These are phyloP conservation scores for Euplagia quadripunctaria DNA, from an alignment of 2,888 invertebrate genomes.

Conservation along the genomic window DNA sequence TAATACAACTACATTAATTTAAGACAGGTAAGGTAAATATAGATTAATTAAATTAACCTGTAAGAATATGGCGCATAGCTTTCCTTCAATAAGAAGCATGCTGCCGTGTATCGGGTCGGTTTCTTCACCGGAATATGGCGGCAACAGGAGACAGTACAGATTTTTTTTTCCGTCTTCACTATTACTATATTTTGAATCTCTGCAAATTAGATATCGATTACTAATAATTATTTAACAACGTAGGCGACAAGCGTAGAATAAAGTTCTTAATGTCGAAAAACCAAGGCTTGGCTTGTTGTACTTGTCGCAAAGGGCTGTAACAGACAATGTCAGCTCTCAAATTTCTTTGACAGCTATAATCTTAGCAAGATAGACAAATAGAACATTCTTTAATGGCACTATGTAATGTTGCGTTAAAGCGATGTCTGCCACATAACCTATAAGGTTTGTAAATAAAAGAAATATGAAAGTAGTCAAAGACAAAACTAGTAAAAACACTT, in stretches of 20 bases:
- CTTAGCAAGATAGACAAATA: not conserved
- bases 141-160: slow-evolving; percentile 74
- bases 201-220: slow-evolving; percentile 46
- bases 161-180: slow-evolving; percentile 62
- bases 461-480: not conserved
- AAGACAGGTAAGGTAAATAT: no score
- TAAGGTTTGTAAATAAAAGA: not conserved
- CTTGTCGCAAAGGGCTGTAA: not conserved
- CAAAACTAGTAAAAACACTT: slow-evolving; percentile 16
- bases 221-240: not conserved
- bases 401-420: no score
- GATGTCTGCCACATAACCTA: no score
- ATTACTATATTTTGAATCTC: slow-evolving; percentile 56
- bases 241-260: no score
- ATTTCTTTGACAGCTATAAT: not conserved
- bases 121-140: slow-evolving; percentile 67
- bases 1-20: no score
- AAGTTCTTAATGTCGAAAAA: no score
- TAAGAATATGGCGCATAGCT: slow-evolving; percentile 75
- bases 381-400: not conserved
- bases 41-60: slow-evolving; percentile 59
- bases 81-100: slow-evolving; percentile 70
- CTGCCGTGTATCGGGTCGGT: slow-evolving; percentile 73
- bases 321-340: not conserved
- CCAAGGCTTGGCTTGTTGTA: not conserved